These are phyloP conservation scores for honey bee (Apis mellifera) DNA, from an alignment of 1,140 invertebrate species.

Conservation along the genomic window Amel_HAv3.1 CM009937.2:6554001-6554500, in stretches of 20 bases:
- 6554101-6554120: no score
- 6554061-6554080: no score
- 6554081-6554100: no score
- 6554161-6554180: neutral
- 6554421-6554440: neutral
- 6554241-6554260: slow-evolving; percentile 1
- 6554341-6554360: neutral
- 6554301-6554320: slow-evolving; percentile 1
- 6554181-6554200: neutral
- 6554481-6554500: neutral
- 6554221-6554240: neutral
- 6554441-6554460: slow-evolving; percentile 26
- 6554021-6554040: no score
- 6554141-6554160: slow-evolving; percentile 6
- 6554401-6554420: neutral
- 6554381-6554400: neutral
- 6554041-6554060: no score
- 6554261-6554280: slow-evolving; percentile 2
- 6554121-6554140: no score
- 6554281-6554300: slow-evolving; percentile 11
- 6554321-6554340: slow-evolving; percentile 10
- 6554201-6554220: neutral
- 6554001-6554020: no score
- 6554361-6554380: neutral
- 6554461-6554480: slow-evolving; percentile 49